Conservation (phyloP, 2,797 vertebrate genomes). For the Atherinosoma microstoma region DNA sequence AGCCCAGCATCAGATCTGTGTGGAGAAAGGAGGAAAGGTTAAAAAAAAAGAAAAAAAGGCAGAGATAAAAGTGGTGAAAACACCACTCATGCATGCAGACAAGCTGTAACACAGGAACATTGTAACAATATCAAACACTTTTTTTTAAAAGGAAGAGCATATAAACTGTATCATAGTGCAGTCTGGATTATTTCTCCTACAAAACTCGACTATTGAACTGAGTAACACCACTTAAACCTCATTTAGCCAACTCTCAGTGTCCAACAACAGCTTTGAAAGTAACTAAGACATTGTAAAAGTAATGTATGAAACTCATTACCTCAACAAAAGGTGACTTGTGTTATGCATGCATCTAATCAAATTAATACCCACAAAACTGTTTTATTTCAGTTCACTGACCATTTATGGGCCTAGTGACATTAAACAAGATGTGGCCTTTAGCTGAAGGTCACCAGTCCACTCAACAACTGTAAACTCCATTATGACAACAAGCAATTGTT, state of each 20-base stretch:
- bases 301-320: not conserved
- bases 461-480: constrained; percentile 13
- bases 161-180: not conserved
- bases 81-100: not conserved
- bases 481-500: not conserved
- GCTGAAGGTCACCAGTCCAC: constrained; percentile 38
- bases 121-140: not conserved
- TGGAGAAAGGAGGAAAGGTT: constrained; percentile 3
- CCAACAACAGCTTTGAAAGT: not conserved
- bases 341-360: not conserved
- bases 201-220: not conserved
- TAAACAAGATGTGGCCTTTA: constrained; percentile 44
- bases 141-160: too few relatives aligned
- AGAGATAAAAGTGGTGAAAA: constrained; percentile 5
- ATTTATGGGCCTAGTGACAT: not conserved
- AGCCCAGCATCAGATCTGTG: constrained; percentile 81
- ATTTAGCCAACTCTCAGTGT: not conserved
- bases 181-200: not conserved
- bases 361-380: not conserved
- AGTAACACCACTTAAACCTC: not conserved
- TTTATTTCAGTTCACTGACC: constrained; percentile 9
- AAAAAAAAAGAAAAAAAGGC: not conserved
- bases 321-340: not conserved
- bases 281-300: not conserved
- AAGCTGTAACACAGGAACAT: not conserved